Conservation (phyloP, 2,113 vertebrate species). For the Pluvianellus socialis region DNA sequence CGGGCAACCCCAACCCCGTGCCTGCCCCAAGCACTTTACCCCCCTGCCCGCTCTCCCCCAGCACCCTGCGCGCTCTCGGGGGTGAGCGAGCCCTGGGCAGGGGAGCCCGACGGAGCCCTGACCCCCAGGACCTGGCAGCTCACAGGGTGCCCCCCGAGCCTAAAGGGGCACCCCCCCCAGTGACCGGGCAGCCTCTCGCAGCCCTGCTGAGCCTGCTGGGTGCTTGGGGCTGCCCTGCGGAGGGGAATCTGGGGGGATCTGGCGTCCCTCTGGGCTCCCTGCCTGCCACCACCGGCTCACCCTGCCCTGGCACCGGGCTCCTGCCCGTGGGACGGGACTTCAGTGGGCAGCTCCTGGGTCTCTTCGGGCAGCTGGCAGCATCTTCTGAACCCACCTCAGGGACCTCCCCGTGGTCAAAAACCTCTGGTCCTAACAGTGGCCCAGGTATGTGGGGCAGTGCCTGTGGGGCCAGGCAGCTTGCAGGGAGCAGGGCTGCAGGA, state of each 20-base stretch:
- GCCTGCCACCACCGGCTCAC: background rate
- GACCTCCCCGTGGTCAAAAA: slow-evolving; percentile 62
- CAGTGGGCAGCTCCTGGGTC: slow-evolving; percentile 35
- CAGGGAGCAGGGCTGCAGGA: background rate
- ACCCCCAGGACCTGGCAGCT: background rate
- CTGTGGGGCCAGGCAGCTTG: background rate
- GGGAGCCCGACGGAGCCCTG: slow-evolving; percentile 9
- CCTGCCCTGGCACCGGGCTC: slow-evolving; percentile 5
- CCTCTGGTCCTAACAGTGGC: background rate
- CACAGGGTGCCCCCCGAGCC: background rate
- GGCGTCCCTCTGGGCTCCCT: background rate
- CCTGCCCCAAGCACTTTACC: slow-evolving; percentile 87
- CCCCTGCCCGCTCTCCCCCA: slow-evolving; percentile 42
- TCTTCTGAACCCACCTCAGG: slow-evolving; percentile 58
- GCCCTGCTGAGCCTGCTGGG: background rate
- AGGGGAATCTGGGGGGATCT: background rate
- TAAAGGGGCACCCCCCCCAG: background rate
- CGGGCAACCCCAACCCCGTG: slow-evolving; percentile 60
- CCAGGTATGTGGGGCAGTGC: background rate
- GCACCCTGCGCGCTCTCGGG: slow-evolving; percentile 52
- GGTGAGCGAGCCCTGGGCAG: background rate
- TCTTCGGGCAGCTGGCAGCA: slow-evolving; percentile 58
- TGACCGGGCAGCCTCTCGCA: background rate
- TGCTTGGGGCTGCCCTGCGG: background rate
- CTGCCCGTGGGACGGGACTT: slow-evolving; percentile 15